Evolutionary conservation across 2,113 vertebrate genomes (phyloP).

Genomic region (Ictalurus furcatus): DNA sequence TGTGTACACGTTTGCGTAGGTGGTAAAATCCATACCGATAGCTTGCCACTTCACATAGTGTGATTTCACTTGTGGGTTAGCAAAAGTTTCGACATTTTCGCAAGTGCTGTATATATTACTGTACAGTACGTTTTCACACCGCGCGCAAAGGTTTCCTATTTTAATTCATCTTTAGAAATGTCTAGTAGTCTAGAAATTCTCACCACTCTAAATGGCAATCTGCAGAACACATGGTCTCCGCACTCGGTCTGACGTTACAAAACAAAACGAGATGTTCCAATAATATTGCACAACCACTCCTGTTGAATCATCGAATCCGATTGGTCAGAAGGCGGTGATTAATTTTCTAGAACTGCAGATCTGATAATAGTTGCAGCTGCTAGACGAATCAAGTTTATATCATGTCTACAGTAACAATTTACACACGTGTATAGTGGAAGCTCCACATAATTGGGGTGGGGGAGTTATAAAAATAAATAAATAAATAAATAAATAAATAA

Average conservation of each 20-base stretch:
- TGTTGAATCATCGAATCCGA: neutral
- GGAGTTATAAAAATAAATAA: no score
- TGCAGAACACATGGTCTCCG: neutral
- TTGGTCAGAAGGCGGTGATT: neutral
- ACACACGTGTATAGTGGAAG: neutral
- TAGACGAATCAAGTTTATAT: neutral
- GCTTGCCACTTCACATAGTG: conserved; percentile 9
- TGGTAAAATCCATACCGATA: neutral
- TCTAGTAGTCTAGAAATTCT: neutral
- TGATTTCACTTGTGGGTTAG: conserved; percentile 24
- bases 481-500: no score
- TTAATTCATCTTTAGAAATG: neutral
- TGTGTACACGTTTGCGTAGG: neutral
- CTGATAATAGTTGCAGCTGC: neutral
- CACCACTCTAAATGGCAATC: neutral
- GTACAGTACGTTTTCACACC: no score
- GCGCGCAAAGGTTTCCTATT: neutral
- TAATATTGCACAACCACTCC: neutral
- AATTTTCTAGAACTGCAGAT: neutral
- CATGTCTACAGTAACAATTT: neutral
- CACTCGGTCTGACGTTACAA: neutral
- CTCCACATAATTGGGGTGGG: neutral
- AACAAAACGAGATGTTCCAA: neutral
- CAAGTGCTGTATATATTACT: neutral
- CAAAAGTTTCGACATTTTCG: neutral